Evolutionary conservation across 2,113 vertebrate species (phyloP), one percentile per base, ranked within the genome.

Genomic region (Xyrauchen texanus): DNA sequence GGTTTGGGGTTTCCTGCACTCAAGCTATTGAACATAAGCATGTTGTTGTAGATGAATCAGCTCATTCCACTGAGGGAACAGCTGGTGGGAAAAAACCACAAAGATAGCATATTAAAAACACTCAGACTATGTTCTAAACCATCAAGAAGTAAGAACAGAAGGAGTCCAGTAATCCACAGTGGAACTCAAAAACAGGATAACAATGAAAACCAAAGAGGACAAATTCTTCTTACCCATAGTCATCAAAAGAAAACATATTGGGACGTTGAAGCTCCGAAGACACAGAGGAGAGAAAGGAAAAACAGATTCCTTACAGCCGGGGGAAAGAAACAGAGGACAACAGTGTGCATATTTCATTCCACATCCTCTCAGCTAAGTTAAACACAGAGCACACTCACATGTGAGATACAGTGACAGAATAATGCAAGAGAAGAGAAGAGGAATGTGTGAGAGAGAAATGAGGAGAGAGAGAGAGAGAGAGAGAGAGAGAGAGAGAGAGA

Each of bases 201-300:
- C 12, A 75, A 49, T 3, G 21, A 69, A 67, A 81, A 21, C 46
- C 52, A 82, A 46, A 80, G 66, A 67, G 73, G 55, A 44, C 49
- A 90, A 82, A 85, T 86, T 88, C 21, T 34, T 34, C 94, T 87
- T 94, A 94, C 93, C 94, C 93, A 92, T 94, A 92, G 94, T 94
- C 93, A 90, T 95, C 93, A 91, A 93, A 93, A 89, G 92, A 93
- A 91, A 93, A 94, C 94, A 95, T 95, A 92, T 91, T 92, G 92
- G 92, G 86, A 82, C 21, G 83, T 86, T 87, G 72, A 87, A 82
- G 79, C 86, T 86, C 85, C 12, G 2, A n/a, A 61, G 64, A 85
- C 87, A 85, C 79, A 83, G 85, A 76, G 88, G 16, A 44, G 57
- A 75, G 64, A 69, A n/a, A 58, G 55, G 11, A 15, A 81, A 79